Evolutionary conservation across 2,888 invertebrate species (phyloP), one percentile per base, ranked within the genome.

Genomic region (Sinentomon sp.): DNA sequence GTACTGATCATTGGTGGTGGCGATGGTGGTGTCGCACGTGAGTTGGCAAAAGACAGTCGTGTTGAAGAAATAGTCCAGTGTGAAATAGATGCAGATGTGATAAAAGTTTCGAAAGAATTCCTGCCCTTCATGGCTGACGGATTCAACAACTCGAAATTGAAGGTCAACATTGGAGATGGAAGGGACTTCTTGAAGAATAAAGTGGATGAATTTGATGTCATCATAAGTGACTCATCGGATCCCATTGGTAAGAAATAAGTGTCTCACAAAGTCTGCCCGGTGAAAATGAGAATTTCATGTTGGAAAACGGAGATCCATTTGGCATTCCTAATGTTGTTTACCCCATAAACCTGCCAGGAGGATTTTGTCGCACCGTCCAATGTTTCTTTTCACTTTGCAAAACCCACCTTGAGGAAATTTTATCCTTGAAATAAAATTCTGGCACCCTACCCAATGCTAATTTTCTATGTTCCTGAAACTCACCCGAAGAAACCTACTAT

Each of bases 221-320:
- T 97, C 41, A 89, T 97, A 34, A 97, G 94, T 0, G 97, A 97
- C 52, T 89, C 89, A 40, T 87, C 89, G 24, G 97, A 97, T 59
- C 94, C 94, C 1, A 64, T 92, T 18, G 94, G 92, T 61, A 47
- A 50, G 41, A 12, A 17, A 13, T n/a, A n/a, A n/a, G n/a, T n/a
- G n/a, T n/a, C n/a, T n/a, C n/a, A n/a, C n/a, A n/a, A n/a, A n/a
- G n/a, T n/a, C n/a, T n/a, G n/a, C n/a, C n/a, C n/a, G n/a, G n/a
- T n/a, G n/a, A n/a, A n/a, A n/a, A n/a, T n/a, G n/a, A n/a, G n/a
- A n/a, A n/a, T n/a, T n/a, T n/a, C n/a, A n/a, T n/a, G n/a, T n/a
- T n/a, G n/a, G n/a, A n/a, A n/a, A n/a, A n/a, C n/a, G n/a, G n/a
- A n/a, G n/a, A n/a, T n/a, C n/a, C n/a, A n/a, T n/a, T n/a, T n/a